phyloP scores from a whole-genome alignment of 2,797 vertebrate genomes.

The Anabacerthia variegaticeps region DNA sequence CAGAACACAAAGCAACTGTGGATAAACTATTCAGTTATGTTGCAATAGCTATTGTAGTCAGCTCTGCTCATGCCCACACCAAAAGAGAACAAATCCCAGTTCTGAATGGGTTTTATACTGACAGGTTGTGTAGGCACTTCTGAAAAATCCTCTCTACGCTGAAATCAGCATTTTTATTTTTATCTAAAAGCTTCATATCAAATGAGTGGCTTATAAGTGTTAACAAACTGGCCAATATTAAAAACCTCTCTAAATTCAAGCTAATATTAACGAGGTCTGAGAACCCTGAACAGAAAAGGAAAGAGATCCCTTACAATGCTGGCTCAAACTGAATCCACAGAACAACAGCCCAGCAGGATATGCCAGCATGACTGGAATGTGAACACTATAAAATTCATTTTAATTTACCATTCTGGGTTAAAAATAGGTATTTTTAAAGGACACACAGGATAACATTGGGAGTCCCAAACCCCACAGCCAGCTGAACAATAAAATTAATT shows the following conservation, averaged over 20 bases:
- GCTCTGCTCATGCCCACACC: not conserved
- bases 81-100: slow-evolving; percentile 46
- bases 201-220: not conserved
- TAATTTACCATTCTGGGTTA: not conserved
- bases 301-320: not conserved
- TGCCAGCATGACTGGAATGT: not conserved
- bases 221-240: not conserved
- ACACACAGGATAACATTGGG: not conserved
- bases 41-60: slow-evolving; percentile 26
- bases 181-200: slow-evolving; percentile 1
- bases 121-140: slow-evolving; percentile 1
- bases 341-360: slow-evolving; percentile 8
- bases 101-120: slow-evolving; percentile 40
- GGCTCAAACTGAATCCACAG: not conserved
- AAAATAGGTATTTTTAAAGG: not conserved
- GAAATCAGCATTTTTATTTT: slow-evolving; percentile 31
- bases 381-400: not conserved
- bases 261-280: slow-evolving; percentile 7
- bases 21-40: slow-evolving; percentile 6
- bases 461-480: not conserved
- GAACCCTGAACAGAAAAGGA: slow-evolving; percentile 18
- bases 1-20: slow-evolving; percentile 40
- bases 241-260: slow-evolving; percentile 37
- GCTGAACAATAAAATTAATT: not conserved
- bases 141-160: slow-evolving; percentile 24